Conservation (phyloP, 2,113 vertebrate genomes). For the Cryptotis parvus region DNA sequence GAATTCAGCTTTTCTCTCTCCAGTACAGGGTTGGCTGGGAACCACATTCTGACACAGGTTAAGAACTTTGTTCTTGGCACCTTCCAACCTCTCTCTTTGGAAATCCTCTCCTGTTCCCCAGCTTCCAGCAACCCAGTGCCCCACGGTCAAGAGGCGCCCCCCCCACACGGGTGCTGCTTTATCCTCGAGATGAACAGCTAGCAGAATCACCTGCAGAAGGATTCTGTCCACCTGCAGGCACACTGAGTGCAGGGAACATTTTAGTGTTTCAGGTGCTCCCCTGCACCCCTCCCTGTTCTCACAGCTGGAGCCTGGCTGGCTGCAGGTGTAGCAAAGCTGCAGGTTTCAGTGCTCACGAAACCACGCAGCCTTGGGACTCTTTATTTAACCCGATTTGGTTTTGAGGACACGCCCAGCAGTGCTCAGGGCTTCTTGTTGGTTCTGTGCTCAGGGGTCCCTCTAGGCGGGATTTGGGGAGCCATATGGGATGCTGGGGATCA, state of each 20-base stretch:
- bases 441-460: no score
- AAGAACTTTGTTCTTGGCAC: not conserved
- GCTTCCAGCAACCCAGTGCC: not conserved
- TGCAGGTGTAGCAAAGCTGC: slow-evolving; percentile 51
- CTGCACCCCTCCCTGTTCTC: fast-evolving
- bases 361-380: not conserved
- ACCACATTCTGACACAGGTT: slow-evolving; percentile 14
- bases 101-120: not conserved
- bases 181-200: not conserved
- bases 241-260: not conserved
- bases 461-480: no score
- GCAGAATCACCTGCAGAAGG: not conserved
- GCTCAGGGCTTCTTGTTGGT: no score
- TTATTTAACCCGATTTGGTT: slow-evolving; percentile 22
- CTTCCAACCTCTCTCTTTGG: not conserved
- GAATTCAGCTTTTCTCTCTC: not conserved
- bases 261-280: not conserved
- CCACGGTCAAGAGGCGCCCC: not conserved
- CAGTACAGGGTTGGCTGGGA: not conserved
- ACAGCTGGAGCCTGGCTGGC: slow-evolving; percentile 25
- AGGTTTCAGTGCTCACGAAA: slow-evolving; percentile 60
- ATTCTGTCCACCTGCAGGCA: not conserved
- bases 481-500: no score
- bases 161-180: not conserved
- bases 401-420: no score